Evolutionary conservation across 2,797 vertebrate species (phyloP).

Genomic region (Amblyraja radiata): DNA sequence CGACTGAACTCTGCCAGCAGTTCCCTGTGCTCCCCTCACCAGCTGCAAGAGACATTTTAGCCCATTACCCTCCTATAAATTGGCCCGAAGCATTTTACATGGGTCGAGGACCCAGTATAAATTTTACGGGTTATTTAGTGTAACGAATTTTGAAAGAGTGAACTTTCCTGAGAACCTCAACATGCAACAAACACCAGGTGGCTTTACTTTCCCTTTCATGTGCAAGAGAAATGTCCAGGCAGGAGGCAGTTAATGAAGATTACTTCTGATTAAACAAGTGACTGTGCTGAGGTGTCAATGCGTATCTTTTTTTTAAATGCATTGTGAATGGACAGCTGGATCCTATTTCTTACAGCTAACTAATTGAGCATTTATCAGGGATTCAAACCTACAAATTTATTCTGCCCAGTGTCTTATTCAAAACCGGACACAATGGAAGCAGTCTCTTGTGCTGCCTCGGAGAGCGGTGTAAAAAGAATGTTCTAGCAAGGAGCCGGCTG

Average conservation of each 20-base stretch:
- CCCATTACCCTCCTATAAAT: no score
- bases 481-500: no score
- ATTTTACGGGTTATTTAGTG: not conserved
- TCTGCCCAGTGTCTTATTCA: not conserved
- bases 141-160: not conserved
- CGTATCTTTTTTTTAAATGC: not conserved
- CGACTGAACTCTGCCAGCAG: not conserved
- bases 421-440: not conserved
- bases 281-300: not conserved
- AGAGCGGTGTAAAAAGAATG: not conserved
- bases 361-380: slow-evolving; percentile 20
- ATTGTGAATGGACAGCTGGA: slow-evolving; percentile 23
- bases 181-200: not conserved
- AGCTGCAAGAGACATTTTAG: not conserved
- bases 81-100: not conserved
- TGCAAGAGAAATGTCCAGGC: not conserved
- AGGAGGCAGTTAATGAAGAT: slow-evolving; percentile 18
- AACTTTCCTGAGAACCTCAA: not conserved
- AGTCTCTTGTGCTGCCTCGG: not conserved
- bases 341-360: not conserved
- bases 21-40: not conserved
- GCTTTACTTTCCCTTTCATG: not conserved
- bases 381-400: slow-evolving; percentile 24
- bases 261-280: not conserved
- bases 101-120: not conserved